These are phyloP conservation scores for Sander vitreus DNA, from an alignment of 2,113 vertebrate genomes.

Conservation along the genomic window DNA sequence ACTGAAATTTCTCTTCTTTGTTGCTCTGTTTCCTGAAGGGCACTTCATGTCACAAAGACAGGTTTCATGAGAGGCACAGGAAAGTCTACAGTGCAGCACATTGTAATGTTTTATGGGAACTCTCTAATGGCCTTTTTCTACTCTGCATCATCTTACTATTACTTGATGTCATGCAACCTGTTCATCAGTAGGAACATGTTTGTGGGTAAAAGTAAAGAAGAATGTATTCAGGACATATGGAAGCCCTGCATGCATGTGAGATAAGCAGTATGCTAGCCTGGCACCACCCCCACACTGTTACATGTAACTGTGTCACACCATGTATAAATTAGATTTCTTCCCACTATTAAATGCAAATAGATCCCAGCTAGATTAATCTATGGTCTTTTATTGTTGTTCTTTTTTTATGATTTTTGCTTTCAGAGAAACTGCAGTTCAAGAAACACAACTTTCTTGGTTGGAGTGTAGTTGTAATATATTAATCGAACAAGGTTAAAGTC, in stretches of 20 bases:
- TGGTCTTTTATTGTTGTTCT: neutral
- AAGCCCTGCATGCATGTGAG: constrained; percentile 46
- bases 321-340: constrained; percentile 16
- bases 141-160: neutral
- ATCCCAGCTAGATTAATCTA: neutral
- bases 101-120: constrained; percentile 11
- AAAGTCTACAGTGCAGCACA: constrained; percentile 12
- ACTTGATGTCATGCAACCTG: constrained; percentile 5
- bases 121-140: neutral
- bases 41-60: constrained; percentile 23
- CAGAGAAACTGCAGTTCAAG: neutral
- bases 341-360: neutral
- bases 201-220: neutral
- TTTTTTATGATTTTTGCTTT: neutral
- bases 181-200: neutral
- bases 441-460: neutral
- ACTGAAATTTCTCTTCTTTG: constrained; percentile 42
- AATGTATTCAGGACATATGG: constrained; percentile 61
- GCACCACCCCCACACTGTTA: constrained; percentile 13
- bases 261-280: constrained; percentile 37
- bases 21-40: constrained; percentile 34
- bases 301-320: neutral
- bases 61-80: constrained; percentile 17
- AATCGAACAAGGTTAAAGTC: neutral
- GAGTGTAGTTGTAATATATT: neutral